Base-by-base conservation (phyloP, 2,113 vertebrate genomes). In the Catharus minimus region DNA sequence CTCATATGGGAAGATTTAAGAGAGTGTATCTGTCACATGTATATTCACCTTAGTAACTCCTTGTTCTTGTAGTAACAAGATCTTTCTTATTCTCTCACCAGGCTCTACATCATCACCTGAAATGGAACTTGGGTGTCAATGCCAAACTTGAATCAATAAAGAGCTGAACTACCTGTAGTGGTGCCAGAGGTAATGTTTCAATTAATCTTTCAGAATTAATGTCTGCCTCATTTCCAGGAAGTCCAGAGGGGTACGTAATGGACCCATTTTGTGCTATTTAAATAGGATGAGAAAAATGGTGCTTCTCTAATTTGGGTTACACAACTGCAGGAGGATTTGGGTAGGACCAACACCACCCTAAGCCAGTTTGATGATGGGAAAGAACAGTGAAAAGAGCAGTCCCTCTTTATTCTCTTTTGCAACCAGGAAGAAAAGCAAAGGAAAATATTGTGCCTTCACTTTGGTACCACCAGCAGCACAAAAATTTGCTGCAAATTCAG, bases 141-240 rank as follows among this genome's bases (percentile, higher is more conserved):
- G 92, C 79, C 90, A 93, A 81, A 64, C 32, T 71, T 2, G 8
- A 41, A 94, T 91, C 86, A 90, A 92, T 95, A 94, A 80, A 53
- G 57, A 84, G 53, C 61, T 88, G 69, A 88, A 93, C 46, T 43
- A 95, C 49, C 73, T 92, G 69, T 6, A 83, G 58, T 24, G 15
- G 49, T 90, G 93, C 93, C 92, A 93, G 77, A 78, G 67, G 86
- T 86, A 94, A 92, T 82, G 77, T 32, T 84, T 46, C 80, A 72
- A 92, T 93, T 95, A 84, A 84, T 94, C 69, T 78, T 56, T 49
- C 53, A 49, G 50, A 81, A 79, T 88, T 92, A 88, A 92, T 68
- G 53, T 5, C 50, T 83, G 41, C 83, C 39, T 86, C 77, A 74
- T 92, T 96, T 96, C 93, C 93, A 96, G 94, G 89, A 96, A 96